A percentile compares a stretch with the other conserved stretches of the same genome.
Conservation (phyloP, 1,140 invertebrate genomes). For the Maniola jurtina region DNA sequence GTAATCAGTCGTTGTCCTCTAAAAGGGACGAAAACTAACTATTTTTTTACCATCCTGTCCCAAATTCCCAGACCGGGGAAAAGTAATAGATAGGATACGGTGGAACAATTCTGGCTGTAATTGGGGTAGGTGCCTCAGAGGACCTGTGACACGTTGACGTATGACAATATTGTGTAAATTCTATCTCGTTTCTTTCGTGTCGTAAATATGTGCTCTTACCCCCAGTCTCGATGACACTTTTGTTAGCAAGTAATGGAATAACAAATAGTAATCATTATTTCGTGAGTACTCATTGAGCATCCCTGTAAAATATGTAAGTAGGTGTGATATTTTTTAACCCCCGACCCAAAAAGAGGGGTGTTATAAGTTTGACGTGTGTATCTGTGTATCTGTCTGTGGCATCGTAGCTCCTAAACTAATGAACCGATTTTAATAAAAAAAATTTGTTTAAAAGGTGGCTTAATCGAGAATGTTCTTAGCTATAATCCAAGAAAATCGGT, state of each 20-base stretch:
- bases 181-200: conserved; percentile 56
- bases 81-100: conserved; percentile 66
- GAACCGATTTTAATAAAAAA: too few relatives aligned
- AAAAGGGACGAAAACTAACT: conserved; percentile 40
- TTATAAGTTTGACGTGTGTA: too few relatives aligned
- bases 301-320: background rate
- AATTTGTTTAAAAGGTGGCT: too few relatives aligned
- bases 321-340: background rate
- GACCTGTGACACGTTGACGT: conserved; percentile 57
- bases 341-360: too few relatives aligned
- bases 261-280: conserved; percentile 5
- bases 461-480: too few relatives aligned
- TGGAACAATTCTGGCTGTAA: conserved; percentile 71
- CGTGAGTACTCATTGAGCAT: too few relatives aligned
- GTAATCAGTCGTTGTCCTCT: conserved; percentile 45
- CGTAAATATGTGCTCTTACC: conserved; percentile 14
- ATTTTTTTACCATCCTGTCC: conserved; percentile 52
- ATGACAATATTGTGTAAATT: conserved; percentile 73
- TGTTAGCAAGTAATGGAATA: background rate
- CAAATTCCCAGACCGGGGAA: conserved; percentile 52
- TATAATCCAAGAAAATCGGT: too few relatives aligned
- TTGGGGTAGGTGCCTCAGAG: conserved; percentile 66
- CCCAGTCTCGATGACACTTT: conserved; percentile 1
- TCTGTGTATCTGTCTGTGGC: too few relatives aligned
- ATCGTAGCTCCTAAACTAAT: too few relatives aligned